Percentiles rank a stretch among this genome's conserved stretches.
These are phyloP conservation scores for Campaea margaritaria DNA, from an alignment of 2,888 invertebrate genomes.

Conservation along the genomic window DNA sequence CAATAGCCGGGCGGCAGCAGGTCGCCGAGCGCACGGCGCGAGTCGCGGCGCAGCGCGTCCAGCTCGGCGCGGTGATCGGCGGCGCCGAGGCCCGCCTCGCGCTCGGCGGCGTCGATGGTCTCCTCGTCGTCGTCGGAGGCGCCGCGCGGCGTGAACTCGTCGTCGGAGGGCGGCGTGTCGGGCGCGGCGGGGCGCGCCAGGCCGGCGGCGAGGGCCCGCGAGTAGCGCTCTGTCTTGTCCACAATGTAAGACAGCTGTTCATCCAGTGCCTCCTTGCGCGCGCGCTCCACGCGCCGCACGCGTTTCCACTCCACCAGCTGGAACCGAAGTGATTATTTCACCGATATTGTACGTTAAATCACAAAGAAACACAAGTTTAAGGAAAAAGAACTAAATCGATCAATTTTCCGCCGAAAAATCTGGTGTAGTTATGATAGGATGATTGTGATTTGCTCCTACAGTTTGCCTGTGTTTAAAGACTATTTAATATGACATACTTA, in stretches of 20 bases:
- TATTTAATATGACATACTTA: too few species aligned
- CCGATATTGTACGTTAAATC: too few species aligned
- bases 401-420: too few species aligned
- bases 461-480: too few species aligned
- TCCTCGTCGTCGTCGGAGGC: slow-evolving; percentile 95
- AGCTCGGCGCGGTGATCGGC: slow-evolving; percentile 89
- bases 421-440: too few species aligned
- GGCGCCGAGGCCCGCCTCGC: slow-evolving; percentile 85
- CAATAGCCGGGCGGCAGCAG: slow-evolving; percentile 93
- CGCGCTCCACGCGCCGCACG: slow-evolving; percentile 96
- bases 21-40: slow-evolving; percentile 94
- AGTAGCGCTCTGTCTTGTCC: slow-evolving; percentile 99
- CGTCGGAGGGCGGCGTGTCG: slow-evolving; percentile 73
- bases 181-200: slow-evolving; percentile 70
- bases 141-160: slow-evolving; percentile 92
- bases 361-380: too few species aligned
- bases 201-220: slow-evolving; percentile 94
- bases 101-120: slow-evolving; percentile 95
- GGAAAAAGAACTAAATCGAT: too few species aligned
- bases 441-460: too few species aligned
- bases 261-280: slow-evolving; percentile 97
- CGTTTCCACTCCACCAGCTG: slow-evolving; percentile 97
- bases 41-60: slow-evolving; percentile 94
- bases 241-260: slow-evolving; percentile 99
- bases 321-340: not conserved